phyloP scores from a whole-genome alignment of 35 echinoderm and acorn worm species.

The Patiria miniata region DNA sequence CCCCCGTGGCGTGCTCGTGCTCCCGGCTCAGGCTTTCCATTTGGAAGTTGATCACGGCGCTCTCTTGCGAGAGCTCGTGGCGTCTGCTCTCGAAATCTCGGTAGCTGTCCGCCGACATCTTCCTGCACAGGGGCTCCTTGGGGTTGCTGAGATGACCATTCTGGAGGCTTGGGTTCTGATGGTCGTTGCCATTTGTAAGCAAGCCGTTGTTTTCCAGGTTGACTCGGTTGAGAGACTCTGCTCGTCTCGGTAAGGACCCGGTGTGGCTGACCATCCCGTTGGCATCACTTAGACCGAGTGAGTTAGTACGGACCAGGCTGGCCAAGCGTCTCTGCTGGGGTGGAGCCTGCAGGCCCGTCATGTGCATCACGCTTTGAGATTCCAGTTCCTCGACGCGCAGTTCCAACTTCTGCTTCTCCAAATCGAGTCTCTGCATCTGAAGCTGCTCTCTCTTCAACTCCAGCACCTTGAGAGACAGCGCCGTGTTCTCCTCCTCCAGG shows the following conservation, averaged over 20 bases:
- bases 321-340: conserved; percentile 49
- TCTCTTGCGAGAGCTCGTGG: conserved; percentile 72
- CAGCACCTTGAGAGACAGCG: conserved; percentile 76
- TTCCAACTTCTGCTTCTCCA: conserved; percentile 87
- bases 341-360: conserved; percentile 4
- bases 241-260: background rate
- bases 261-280: conserved; percentile 4
- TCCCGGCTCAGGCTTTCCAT: conserved; percentile 70
- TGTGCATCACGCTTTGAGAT: conserved; percentile 40
- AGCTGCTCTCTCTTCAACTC: conserved; percentile 85
- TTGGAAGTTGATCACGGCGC: conserved; percentile 74
- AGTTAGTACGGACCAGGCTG: conserved; percentile 61
- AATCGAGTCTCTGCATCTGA: conserved; percentile 77
- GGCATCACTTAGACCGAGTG: conserved; percentile 62
- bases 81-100: conserved; percentile 62
- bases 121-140: conserved; percentile 24
- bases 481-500: conserved; percentile 85
- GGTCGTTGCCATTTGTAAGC: conserved; percentile 4
- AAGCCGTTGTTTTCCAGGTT: conserved; percentile 19
- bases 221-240: background rate
- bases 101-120: conserved; percentile 9
- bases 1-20: conserved; percentile 50
- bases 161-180: conserved; percentile 15
- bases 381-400: conserved; percentile 89
- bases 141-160: conserved; percentile 23